A percentile compares a stretch with the other conserved stretches of the same genome.
These are phyloP conservation scores for Chironomus tentans DNA, from an alignment of 2,888 invertebrate genomes.

Conservation along the genomic window DNA sequence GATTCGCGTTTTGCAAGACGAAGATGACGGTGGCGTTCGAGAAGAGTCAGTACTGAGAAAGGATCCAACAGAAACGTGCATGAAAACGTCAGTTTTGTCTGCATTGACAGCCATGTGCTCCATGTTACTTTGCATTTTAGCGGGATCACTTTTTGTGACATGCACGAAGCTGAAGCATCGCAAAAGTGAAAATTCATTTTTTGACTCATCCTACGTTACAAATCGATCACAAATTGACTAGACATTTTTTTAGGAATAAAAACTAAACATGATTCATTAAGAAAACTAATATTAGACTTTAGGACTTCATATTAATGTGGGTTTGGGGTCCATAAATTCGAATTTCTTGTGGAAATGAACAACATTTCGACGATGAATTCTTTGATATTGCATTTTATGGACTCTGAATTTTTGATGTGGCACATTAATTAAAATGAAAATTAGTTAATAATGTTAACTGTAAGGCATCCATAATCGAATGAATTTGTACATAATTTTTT, in stretches of 20 bases:
- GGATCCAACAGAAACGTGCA: slow-evolving; percentile 52
- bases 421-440: too few relatives aligned
- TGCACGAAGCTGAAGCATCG: slow-evolving; percentile 63
- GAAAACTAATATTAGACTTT: neutral
- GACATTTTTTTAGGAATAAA: slow-evolving; percentile 15
- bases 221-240: slow-evolving; percentile 56
- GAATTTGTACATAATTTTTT: neutral
- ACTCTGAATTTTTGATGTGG: too few relatives aligned
- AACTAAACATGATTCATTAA: neutral
- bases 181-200: slow-evolving; percentile 43
- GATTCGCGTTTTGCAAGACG: slow-evolving; percentile 69
- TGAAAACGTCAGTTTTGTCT: slow-evolving; percentile 54
- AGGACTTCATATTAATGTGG: neutral
- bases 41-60: slow-evolving; percentile 2
- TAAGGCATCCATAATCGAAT: neutral
- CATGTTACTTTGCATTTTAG: slow-evolving; percentile 60
- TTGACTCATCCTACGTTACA: slow-evolving; percentile 50
- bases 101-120: slow-evolving; percentile 59
- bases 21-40: slow-evolving; percentile 33
- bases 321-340: neutral
- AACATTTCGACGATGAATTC: neutral
- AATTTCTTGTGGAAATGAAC: neutral
- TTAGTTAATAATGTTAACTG: neutral
- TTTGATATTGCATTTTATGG: too few relatives aligned
- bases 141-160: slow-evolving; percentile 63